Conservation (phyloP, 2,888 invertebrate species). For the Meghimatium bilineatum region DNA sequence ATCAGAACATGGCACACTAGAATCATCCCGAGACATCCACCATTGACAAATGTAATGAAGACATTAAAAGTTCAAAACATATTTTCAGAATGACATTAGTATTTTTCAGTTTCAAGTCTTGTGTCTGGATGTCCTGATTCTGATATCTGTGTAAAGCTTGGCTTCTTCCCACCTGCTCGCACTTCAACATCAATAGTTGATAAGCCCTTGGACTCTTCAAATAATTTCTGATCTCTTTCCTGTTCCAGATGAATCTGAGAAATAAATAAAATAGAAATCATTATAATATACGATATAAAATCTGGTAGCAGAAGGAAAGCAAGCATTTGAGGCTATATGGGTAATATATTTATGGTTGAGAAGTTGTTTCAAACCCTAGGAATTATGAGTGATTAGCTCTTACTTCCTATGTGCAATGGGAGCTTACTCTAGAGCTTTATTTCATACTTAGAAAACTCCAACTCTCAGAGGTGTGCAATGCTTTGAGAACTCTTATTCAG, state of each 20-base stretch:
- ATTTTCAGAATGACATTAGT: not conserved
- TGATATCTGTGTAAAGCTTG: not conserved
- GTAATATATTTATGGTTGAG: too few relatives aligned
- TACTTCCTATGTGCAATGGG: too few relatives aligned
- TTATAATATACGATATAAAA: not conserved
- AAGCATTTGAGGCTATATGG: too few relatives aligned
- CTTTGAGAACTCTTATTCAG: too few relatives aligned
- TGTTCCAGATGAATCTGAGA: constrained; percentile 44
- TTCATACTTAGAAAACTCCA: too few relatives aligned
- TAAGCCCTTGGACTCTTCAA: constrained; percentile 33
- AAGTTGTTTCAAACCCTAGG: too few relatives aligned
- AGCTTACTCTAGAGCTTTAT: too few relatives aligned
- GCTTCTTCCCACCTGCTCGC: constrained; percentile 13
- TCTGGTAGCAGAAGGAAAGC: not conserved
- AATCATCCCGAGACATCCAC: not conserved
- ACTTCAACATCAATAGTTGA: constrained; percentile 46
- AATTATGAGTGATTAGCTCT: too few relatives aligned
- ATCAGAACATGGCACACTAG: not conserved
- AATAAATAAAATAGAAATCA: not conserved
- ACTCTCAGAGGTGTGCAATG: too few relatives aligned
- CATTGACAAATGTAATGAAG: not conserved
- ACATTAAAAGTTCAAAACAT: not conserved
- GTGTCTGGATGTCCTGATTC: not conserved
- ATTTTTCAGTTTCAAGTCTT: constrained; percentile 6
- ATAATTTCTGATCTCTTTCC: constrained; percentile 30